These are phyloP conservation scores for Brachionus asplanchnoidis DNA, from an alignment of 1,140 invertebrate genomes.

Conservation along the genomic window DNA sequence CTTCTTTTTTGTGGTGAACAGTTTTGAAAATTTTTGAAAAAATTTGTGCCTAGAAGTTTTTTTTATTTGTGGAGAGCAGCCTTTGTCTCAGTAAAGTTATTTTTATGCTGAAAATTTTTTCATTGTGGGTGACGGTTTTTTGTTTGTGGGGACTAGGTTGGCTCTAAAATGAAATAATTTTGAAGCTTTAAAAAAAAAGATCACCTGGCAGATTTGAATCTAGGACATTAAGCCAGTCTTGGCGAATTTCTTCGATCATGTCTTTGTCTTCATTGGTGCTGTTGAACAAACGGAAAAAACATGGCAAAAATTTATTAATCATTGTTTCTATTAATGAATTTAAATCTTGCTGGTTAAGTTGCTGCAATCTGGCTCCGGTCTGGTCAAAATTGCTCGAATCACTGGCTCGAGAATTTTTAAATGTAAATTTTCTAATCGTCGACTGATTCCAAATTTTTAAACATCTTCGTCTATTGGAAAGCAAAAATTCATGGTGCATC, in stretches of 20 bases:
- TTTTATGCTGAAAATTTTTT: too few relatives aligned
- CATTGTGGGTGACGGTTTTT: too few relatives aligned
- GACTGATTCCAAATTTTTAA: slow-evolving; percentile 12
- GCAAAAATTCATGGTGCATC: slow-evolving; percentile 21
- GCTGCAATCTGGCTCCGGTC: neutral
- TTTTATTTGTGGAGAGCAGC: too few relatives aligned
- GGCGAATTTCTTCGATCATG: slow-evolving; percentile 28
- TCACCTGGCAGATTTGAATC: slow-evolving; percentile 36
- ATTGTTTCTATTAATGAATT: slow-evolving; percentile 37
- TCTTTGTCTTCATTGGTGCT: slow-evolving; percentile 24
- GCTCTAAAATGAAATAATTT: too few relatives aligned
- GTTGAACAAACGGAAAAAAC: neutral
- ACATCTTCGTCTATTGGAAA: slow-evolving; percentile 37
- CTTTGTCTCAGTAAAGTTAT: too few relatives aligned
- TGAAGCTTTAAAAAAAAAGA: neutral
- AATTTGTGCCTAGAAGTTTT: too few relatives aligned
- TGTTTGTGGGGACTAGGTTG: too few relatives aligned
- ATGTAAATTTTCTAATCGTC: slow-evolving; percentile 19
- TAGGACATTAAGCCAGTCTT: slow-evolving; percentile 29
- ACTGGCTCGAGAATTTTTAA: neutral
- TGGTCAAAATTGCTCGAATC: neutral
- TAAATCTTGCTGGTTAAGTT: slow-evolving; percentile 34
- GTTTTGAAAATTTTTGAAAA: too few relatives aligned
- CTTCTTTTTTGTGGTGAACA: too few relatives aligned
- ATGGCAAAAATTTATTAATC: slow-evolving; percentile 41